Evolutionary conservation across 2,113 vertebrate genomes (phyloP).

Genomic region (Tympanuchus pallidicinctus): DNA sequence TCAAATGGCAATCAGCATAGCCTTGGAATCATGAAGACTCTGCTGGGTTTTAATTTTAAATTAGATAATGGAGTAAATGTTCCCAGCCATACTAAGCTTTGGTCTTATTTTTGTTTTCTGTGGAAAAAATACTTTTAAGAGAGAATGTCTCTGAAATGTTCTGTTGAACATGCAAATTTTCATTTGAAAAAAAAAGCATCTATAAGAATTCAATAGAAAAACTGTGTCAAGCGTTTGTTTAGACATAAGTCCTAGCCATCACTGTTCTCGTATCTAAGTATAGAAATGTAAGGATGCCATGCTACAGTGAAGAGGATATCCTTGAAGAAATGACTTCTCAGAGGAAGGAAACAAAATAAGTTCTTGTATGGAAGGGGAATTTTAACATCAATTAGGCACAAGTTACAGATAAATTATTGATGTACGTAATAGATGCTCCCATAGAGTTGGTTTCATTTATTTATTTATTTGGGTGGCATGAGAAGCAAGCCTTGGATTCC

Average conservation of each 20-base stretch:
- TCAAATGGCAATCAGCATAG: slow-evolving; percentile 62
- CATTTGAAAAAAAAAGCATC: background rate
- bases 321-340: background rate
- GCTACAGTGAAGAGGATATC: background rate
- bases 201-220: background rate
- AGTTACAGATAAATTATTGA: background rate
- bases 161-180: background rate
- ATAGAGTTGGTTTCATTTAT: background rate
- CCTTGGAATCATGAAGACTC: background rate
- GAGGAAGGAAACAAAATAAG: background rate
- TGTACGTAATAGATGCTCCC: background rate
- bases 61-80: background rate
- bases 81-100: background rate
- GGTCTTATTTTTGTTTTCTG: background rate
- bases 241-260: background rate
- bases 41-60: background rate
- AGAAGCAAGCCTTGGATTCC: background rate
- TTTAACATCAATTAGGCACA: background rate
- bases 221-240: background rate
- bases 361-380: background rate
- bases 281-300: background rate
- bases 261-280: background rate
- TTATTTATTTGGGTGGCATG: background rate
- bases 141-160: background rate
- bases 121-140: background rate